Conservation (phyloP, 1,140 invertebrate genomes). For the Subanguina moxae region DNA sequence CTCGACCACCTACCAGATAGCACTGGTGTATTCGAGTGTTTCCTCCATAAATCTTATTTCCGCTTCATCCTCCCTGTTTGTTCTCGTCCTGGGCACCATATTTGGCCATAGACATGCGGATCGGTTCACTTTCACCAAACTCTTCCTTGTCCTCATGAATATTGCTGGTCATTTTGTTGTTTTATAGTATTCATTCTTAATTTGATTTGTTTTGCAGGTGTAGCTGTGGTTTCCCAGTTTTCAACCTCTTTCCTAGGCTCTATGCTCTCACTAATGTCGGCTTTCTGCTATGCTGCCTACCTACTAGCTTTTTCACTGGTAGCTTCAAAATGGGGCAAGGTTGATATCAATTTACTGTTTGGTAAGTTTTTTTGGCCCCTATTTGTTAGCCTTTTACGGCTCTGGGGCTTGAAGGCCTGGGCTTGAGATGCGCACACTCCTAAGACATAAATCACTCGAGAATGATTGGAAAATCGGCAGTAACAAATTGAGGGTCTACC, state of each 20-base stretch:
- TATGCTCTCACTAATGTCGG: conserved; percentile 35
- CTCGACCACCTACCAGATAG: conserved; percentile 31
- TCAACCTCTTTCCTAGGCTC: conserved; percentile 36
- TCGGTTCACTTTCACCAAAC: conserved; percentile 31
- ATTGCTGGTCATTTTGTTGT: conserved; percentile 1
- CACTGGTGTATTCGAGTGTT: conserved; percentile 18
- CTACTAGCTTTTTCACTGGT: conserved; percentile 31
- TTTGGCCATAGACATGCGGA: conserved; percentile 27
- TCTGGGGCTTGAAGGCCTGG: too few relatives aligned
- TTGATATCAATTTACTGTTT: conserved; percentile 41
- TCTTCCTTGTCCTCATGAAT: conserved; percentile 22
- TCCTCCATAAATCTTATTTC: conserved; percentile 44
- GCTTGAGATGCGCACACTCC: too few relatives aligned
- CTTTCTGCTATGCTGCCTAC: conserved; percentile 40
- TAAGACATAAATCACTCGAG: too few relatives aligned
- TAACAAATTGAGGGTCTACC: too few relatives aligned
- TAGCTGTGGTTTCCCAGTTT: conserved; percentile 31
- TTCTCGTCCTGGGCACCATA: conserved; percentile 42
- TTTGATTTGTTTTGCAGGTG: conserved; percentile 23
- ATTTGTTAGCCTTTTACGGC: too few relatives aligned
- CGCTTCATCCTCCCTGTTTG: conserved; percentile 42
- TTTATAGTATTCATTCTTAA: not conserved
- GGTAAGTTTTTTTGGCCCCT: conserved; percentile 31
- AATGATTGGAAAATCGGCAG: not conserved
- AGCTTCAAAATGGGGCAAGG: conserved; percentile 17